These are phyloP conservation scores for Aphidius colemani DNA, from an alignment of 2,888 invertebrate species.

Conservation along the genomic window DNA sequence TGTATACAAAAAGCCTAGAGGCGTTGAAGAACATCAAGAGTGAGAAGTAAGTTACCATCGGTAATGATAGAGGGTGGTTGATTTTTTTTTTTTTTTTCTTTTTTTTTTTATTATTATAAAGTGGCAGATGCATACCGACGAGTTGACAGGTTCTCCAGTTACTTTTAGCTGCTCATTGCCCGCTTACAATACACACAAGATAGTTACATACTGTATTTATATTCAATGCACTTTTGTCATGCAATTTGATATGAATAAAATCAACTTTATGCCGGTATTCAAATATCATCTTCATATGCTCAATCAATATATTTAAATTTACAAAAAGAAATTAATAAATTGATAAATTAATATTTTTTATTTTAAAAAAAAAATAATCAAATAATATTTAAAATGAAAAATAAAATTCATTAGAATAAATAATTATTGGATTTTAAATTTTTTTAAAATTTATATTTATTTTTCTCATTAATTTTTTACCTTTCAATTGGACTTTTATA, in stretches of 20 bases:
- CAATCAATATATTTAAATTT: too few species aligned
- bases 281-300: constrained; percentile 11
- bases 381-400: too few species aligned
- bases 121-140: constrained; percentile 58
- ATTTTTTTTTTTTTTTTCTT: constrained; percentile 11
- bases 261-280: constrained; percentile 8
- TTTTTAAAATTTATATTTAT: too few species aligned
- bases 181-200: not conserved
- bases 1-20: too few species aligned
- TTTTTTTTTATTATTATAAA: constrained; percentile 40
- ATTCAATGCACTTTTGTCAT: constrained; percentile 14
- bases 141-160: constrained; percentile 57
- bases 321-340: too few species aligned
- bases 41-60: constrained; percentile 6
- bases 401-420: too few species aligned
- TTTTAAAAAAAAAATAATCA: too few species aligned
- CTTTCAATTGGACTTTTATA: too few species aligned
- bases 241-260: constrained; percentile 21
- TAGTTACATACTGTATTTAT: constrained; percentile 5
- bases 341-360: too few species aligned
- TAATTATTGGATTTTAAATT: too few species aligned
- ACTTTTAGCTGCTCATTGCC: constrained; percentile 35
- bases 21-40: too few species aligned
- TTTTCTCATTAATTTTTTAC: too few species aligned
- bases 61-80: constrained; percentile 49